A percentile compares a stretch with the other conserved stretches of the same genome.
phyloP scores from a whole-genome alignment of 2,797 vertebrate genomes.

The Mycteria americana region DNA sequence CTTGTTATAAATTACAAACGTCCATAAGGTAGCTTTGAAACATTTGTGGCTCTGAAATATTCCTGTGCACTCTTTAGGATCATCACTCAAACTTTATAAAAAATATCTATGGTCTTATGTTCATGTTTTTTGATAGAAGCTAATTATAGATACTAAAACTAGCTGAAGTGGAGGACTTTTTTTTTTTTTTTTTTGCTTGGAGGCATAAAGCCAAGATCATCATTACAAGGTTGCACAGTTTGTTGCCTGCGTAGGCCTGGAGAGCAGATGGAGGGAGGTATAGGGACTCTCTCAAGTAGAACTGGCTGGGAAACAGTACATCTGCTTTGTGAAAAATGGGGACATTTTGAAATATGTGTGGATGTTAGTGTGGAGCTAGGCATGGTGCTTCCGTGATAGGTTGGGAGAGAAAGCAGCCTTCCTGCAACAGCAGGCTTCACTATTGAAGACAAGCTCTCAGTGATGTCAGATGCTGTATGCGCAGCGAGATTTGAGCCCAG shows the following conservation, averaged over 20 bases:
- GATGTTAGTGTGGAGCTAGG: neutral
- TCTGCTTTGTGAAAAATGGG: conserved; percentile 32
- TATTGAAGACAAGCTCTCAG: neutral
- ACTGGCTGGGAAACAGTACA: conserved; percentile 51
- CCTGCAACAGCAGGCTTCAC: neutral
- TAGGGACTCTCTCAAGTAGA: conserved; percentile 29
- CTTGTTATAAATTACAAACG: neutral
- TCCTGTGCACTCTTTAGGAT: neutral
- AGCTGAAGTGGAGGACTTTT: neutral
- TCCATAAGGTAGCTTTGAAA: neutral
- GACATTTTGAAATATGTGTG: neutral
- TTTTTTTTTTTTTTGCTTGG: rapidly evolving
- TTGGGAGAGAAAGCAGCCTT: neutral
- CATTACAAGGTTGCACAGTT: conserved; percentile 35
- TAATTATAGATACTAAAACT: conserved; percentile 39
- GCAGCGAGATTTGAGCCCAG: neutral
- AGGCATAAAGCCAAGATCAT: conserved; percentile 40
- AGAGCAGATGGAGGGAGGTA: conserved; percentile 57
- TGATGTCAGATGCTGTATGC: neutral
- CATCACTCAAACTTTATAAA: neutral
- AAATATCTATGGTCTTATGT: neutral
- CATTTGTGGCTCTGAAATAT: neutral
- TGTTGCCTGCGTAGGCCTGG: conserved; percentile 7
- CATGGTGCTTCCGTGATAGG: neutral
- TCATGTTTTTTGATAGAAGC: neutral